Conservation (phyloP, 2,888 invertebrate species). For the Lypha dubia region DNA sequence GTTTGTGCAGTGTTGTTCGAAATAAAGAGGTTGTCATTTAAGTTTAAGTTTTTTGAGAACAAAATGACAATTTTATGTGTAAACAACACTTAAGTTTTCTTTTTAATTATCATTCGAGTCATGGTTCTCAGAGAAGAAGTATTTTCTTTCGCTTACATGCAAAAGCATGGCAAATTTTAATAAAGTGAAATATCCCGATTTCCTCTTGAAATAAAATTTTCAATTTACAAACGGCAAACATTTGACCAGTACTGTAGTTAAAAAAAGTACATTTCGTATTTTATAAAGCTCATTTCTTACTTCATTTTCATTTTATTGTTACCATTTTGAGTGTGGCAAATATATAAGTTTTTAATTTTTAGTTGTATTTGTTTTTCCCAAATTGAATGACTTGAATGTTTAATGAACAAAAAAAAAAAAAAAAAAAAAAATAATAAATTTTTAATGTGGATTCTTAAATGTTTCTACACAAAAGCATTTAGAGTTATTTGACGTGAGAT, state of each 20-base stretch:
- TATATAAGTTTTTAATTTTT: neutral
- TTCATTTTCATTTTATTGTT: constrained; percentile 11
- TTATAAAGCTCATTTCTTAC: neutral
- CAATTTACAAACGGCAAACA: neutral
- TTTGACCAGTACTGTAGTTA: constrained; percentile 1
- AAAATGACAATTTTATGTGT: neutral
- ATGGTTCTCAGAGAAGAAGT: no score
- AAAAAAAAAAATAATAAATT: no score
- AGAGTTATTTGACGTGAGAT: neutral
- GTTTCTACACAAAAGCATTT: neutral
- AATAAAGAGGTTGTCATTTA: neutral
- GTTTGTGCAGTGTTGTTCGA: neutral
- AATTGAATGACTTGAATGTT: constrained; percentile 38
- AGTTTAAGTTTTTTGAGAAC: neutral
- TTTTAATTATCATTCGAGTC: no score
- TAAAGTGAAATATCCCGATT: no score
- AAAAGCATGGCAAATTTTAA: no score
- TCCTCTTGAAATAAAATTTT: no score
- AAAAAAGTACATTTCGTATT: neutral
- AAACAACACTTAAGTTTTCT: neutral
- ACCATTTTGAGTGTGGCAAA: neutral
- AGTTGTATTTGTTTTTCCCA: constrained; percentile 17
- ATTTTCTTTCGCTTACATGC: no score
- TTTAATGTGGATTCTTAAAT: neutral
- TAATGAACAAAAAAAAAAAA: neutral